phyloP scores from a whole-genome alignment of 2,888 invertebrate genomes.

The Stenodera caucasica region DNA sequence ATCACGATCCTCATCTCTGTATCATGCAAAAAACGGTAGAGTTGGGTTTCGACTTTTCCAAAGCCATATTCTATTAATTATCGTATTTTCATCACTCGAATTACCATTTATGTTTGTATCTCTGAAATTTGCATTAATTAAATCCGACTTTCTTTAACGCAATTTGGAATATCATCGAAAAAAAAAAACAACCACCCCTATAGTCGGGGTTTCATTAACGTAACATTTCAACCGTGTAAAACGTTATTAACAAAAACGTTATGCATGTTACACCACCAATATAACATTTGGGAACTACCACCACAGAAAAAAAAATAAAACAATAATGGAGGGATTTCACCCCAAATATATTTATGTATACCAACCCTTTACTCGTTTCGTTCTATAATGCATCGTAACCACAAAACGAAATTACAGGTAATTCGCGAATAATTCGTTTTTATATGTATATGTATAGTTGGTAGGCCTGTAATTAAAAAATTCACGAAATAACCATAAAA shows the following conservation, averaged over 20 bases:
- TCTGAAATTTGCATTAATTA: not conserved
- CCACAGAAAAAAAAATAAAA: too few species aligned
- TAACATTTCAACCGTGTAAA: conserved; percentile 30
- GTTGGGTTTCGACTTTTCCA: too few species aligned
- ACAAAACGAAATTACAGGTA: conserved; percentile 2
- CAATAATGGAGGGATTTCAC: too few species aligned
- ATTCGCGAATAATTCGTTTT: not conserved
- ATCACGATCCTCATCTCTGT: too few species aligned
- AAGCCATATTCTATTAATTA: not conserved
- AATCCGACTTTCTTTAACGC: conserved; percentile 22
- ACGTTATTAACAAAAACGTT: conserved; percentile 33
- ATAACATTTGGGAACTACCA: not conserved
- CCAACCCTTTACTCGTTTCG: not conserved
- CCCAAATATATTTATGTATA: not conserved
- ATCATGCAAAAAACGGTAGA: too few species aligned
- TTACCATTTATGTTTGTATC: conserved; percentile 3
- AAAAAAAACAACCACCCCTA: conserved; percentile 12
- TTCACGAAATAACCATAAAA: not conserved
- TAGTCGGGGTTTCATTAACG: conserved; percentile 32
- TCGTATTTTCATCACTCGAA: not conserved
- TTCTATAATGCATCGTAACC: not conserved
- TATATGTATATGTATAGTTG: too few species aligned
- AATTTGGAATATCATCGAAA: conserved; percentile 28
- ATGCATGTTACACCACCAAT: not conserved
- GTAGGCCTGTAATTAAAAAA: not conserved